These are phyloP conservation scores for Todiramphus chloris DNA, from an alignment of 2,113 vertebrate species.

Conservation along the genomic window DNA sequence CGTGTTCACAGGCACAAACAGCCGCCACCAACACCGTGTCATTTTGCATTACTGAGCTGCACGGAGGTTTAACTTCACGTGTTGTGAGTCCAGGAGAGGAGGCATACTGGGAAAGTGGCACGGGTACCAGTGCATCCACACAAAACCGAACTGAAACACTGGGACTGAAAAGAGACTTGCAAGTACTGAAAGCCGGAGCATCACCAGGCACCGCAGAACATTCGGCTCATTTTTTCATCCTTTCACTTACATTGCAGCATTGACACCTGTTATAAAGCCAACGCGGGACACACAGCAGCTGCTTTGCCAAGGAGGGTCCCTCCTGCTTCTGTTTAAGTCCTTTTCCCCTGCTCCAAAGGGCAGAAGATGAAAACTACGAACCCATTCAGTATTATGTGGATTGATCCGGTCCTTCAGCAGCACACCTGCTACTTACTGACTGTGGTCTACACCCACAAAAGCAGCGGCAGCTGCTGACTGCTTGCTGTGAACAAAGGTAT, in stretches of 20 bases:
- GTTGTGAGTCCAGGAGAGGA: rapidly evolving
- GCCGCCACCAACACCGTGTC: rapidly evolving
- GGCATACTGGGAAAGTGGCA: rapidly evolving
- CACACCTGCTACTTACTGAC: rapidly evolving
- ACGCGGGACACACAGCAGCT: too few species aligned
- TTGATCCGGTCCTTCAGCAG: not conserved
- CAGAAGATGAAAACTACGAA: not conserved
- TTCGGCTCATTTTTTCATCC: rapidly evolving
- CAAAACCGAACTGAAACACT: not conserved
- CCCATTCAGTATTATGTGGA: rapidly evolving
- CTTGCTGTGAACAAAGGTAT: not conserved
- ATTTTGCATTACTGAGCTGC: rapidly evolving
- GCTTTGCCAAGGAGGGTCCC: not conserved
- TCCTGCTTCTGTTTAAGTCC: not conserved
- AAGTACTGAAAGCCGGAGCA: rapidly evolving
- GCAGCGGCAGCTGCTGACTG: rapidly evolving
- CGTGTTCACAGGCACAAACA: rapidly evolving
- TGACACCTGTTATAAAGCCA: rapidly evolving
- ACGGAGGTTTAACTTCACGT: rapidly evolving
- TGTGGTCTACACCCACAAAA: rapidly evolving
- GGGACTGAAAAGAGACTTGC: too few species aligned
- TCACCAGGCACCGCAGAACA: rapidly evolving
- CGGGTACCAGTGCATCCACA: rapidly evolving
- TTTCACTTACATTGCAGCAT: rapidly evolving
- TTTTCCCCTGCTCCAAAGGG: not conserved